phyloP scores from a whole-genome alignment of 2,113 vertebrate species.

The Cheilinus undulatus region DNA sequence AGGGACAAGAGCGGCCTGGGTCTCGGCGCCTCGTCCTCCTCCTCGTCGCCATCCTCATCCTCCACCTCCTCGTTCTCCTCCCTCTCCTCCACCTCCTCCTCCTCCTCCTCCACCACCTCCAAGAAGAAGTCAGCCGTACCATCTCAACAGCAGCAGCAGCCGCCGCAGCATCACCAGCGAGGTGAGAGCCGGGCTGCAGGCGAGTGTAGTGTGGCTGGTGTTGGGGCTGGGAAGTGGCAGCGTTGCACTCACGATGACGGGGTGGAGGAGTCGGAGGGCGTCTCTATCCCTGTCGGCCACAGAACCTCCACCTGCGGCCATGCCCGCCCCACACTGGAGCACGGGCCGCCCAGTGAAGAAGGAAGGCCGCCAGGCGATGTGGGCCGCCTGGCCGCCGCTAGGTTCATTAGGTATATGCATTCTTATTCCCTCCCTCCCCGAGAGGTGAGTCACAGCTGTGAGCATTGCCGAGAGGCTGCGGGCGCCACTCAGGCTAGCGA shows the following conservation, averaged over 20 bases:
- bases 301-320: constrained; percentile 80
- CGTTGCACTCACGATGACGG: constrained; percentile 78
- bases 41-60: constrained; percentile 82
- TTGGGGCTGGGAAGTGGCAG: constrained; percentile 71
- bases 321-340: constrained; percentile 78
- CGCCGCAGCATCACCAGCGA: constrained; percentile 92
- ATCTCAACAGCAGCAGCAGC: constrained; percentile 83
- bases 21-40: constrained; percentile 77
- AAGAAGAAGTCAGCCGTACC: constrained; percentile 84
- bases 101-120: constrained; percentile 84
- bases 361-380: constrained; percentile 84
- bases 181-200: constrained; percentile 87
- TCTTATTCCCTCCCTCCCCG: constrained; percentile 88
- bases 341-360: constrained; percentile 82
- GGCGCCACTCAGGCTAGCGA: constrained; percentile 76
- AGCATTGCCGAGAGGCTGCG: constrained; percentile 86
- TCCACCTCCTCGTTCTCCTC: constrained; percentile 84
- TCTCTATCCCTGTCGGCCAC: constrained; percentile 78
- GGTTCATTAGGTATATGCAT: constrained; percentile 90
- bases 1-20: constrained; percentile 89
- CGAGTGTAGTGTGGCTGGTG: constrained; percentile 70
- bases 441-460: constrained; percentile 87
- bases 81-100: constrained; percentile 83
- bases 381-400: constrained; percentile 84
- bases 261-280: constrained; percentile 76